Evolutionary conservation across 2,888 invertebrate genomes (phyloP), one percentile per base, ranked within the genome.

Genomic region (Leucophenga maculata): DNA sequence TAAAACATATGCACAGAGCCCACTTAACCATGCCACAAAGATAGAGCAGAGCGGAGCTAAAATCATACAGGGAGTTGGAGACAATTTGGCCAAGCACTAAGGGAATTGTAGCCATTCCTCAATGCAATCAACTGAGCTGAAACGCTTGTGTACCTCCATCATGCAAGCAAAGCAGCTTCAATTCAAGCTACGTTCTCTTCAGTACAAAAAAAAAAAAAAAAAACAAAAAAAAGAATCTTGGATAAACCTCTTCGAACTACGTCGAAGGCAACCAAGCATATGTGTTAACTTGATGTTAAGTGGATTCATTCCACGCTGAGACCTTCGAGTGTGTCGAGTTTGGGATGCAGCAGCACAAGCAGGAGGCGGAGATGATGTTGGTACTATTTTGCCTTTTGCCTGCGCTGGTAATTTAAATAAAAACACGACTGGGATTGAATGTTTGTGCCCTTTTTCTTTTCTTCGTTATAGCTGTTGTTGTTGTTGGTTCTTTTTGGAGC

Each of bases 321-420:
- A 60, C 54, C 50, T 62, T 52, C n/a, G 48, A 32, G 68, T 22
- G 22, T 14, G 8, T 9, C 9, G 11, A 6, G 57, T 31, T 59
- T 59, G 16, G 57, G n/a, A 18, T 11, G 50, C 9, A n/a, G 16
- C 11, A n/a, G 32, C 3, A 32, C 3, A 8, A 39, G 11, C 3
- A 39, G 11, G 8, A 39, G 8, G 11, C 8, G 11, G 39, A 39
- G 11, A 6, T 6, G 11, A 39, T 11, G 39, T 39, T 39, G 8
- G 39, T 39, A 39, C 26, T 39, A 9, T 39, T 39, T 11, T 39
- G 39, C 46, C 18, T 20, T 55, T 18, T 6, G 54, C 22, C 54
- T 55, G 54, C 13, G 85, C 78, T 84, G 82, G 79, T 80, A 84
- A 85, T 83, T 85, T 85, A 85, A 85, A 85, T 85, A 83, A 84